A percentile compares a stretch with the other conserved stretches of the same genome.
Conservation (phyloP, 2,888 invertebrate species). For the Cerastis leucographa region DNA sequence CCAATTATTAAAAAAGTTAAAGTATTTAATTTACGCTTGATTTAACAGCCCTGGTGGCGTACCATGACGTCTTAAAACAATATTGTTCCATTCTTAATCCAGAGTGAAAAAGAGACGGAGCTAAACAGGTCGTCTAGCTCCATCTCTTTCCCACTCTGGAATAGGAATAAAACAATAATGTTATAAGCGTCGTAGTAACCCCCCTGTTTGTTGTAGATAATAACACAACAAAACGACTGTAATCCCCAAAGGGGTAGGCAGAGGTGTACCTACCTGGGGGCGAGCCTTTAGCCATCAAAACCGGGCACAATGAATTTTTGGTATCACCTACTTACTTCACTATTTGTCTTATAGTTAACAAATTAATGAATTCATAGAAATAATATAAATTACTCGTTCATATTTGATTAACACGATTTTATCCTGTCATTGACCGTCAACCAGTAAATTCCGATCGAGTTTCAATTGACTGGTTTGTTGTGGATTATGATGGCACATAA, state of each 20-base stretch:
- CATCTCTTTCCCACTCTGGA: no score
- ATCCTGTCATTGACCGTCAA: not conserved
- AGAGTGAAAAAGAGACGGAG: no score
- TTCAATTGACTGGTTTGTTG: not conserved
- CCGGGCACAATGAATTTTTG: no score
- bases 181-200: no score
- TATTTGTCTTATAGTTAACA: not conserved
- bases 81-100: no score
- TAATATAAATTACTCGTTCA: not conserved
- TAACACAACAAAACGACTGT: no score
- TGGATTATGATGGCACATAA: not conserved
- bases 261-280: no score
- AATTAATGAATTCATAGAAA: constrained; percentile 3
- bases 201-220: not conserved
- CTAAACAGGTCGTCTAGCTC: no score
- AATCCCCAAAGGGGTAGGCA: no score
- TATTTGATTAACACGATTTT: constrained; percentile 15
- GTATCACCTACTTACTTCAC: not conserved
- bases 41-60: not conserved
- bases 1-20: not conserved
- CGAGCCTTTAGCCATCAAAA: no score
- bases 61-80: no score
- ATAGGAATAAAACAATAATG: no score
- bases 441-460: constrained; percentile 1
- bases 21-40: not conserved